phyloP scores from a whole-genome alignment of 2,888 invertebrate species.

The Capitulum mitella region DNA sequence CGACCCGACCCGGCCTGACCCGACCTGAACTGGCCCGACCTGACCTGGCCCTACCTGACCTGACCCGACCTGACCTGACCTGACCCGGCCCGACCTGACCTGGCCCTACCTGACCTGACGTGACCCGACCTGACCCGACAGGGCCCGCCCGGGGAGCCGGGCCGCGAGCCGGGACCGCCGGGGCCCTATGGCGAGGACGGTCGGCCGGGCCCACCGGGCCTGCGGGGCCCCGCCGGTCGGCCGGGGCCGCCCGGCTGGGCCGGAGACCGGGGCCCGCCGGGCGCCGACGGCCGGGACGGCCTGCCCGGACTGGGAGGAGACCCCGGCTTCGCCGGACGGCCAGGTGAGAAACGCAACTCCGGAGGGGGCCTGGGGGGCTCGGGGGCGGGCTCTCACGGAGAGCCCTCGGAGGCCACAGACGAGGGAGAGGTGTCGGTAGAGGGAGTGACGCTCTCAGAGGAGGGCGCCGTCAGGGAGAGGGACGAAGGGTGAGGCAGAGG shows the following conservation, averaged over 20 bases:
- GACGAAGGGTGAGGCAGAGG: no score
- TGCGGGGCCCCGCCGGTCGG: slow-evolving; percentile 39
- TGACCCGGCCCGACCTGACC: no score
- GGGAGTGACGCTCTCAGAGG: no score
- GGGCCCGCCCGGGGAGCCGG: slow-evolving; percentile 52
- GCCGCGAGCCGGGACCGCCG: slow-evolving; percentile 45
- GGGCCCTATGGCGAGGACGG: slow-evolving; percentile 59
- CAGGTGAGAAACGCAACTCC: slow-evolving; percentile 49
- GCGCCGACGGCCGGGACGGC: slow-evolving; percentile 61
- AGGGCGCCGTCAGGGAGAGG: no score
- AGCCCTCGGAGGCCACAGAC: no score
- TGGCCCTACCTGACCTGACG: not conserved
- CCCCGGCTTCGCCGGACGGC: slow-evolving; percentile 61
- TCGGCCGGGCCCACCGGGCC: slow-evolving; percentile 46
- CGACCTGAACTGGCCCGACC: no score
- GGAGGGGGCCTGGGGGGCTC: no score
- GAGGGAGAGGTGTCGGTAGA: no score
- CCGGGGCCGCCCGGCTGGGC: slow-evolving; percentile 60
- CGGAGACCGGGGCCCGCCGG: slow-evolving; percentile 69
- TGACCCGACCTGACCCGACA: slow-evolving; percentile 41
- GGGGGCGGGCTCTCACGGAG: no score
- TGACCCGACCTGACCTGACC: no score
- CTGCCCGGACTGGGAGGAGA: slow-evolving; percentile 61
- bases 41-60: no score
- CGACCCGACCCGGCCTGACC: no score